Evolutionary conservation across 2,888 invertebrate genomes (phyloP).

Genomic region (Rotaria sp.): DNA sequence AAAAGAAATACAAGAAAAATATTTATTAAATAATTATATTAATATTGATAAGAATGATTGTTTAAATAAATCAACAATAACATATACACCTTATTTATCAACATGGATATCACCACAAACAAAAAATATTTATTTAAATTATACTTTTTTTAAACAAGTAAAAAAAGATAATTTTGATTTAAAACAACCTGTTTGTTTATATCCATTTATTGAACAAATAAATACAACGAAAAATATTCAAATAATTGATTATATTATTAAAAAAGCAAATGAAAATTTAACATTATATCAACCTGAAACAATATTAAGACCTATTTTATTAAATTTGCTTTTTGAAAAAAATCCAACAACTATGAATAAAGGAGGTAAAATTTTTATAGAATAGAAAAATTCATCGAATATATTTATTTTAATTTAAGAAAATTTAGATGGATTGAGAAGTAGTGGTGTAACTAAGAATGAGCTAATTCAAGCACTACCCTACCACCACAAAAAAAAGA

Average conservation of each 20-base stretch:
- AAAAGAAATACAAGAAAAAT: not conserved
- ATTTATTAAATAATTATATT: not conserved
- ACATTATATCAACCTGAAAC: not conserved
- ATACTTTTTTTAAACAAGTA: not conserved
- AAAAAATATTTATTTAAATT: not conserved
- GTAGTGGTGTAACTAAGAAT: no score
- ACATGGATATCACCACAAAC: slow-evolving; percentile 26
- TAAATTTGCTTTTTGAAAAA: not conserved
- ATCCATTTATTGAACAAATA: not conserved
- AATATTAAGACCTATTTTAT: not conserved
- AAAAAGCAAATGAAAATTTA: not conserved
- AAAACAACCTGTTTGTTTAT: not conserved
- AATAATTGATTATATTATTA: not conserved
- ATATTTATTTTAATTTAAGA: no score
- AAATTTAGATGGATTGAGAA: no score
- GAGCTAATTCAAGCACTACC: no score
- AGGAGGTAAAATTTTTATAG: not conserved
- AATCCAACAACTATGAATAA: not conserved
- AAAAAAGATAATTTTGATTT: not conserved
- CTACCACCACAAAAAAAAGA: no score
- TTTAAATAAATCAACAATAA: not conserved
- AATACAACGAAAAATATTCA: not conserved
- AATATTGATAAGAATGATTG: not conserved
- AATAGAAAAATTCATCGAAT: no score
- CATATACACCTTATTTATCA: slow-evolving; percentile 1